Percentiles rank a stretch among this genome's conserved stretches.
These are phyloP conservation scores for Xylocopa sonorina DNA, from an alignment of 1,140 invertebrate species.

Conservation along the genomic window DNA sequence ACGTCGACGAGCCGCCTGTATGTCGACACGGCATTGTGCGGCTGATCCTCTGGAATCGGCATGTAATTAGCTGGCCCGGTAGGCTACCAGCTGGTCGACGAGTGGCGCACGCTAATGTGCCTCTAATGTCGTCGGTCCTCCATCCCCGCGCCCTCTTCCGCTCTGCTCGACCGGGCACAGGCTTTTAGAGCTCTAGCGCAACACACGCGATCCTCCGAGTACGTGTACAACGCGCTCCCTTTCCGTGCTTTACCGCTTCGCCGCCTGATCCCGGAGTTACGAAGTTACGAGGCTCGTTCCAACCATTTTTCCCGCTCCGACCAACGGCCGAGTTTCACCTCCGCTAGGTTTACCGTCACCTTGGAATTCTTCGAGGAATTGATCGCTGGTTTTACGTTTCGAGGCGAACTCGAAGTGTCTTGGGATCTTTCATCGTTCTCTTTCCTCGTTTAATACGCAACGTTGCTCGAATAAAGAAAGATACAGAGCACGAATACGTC, in stretches of 20 bases:
- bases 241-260: constrained; percentile 34
- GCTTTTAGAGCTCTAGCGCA: constrained; percentile 42
- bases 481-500: too few relatives aligned
- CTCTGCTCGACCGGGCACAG: not conserved
- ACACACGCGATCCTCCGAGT: not conserved
- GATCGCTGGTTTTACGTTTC: not conserved
- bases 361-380: not conserved
- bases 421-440: not conserved
- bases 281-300: constrained; percentile 54
- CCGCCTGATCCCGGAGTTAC: constrained; percentile 12
- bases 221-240: not conserved
- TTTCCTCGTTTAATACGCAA: too few relatives aligned
- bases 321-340: constrained; percentile 5
- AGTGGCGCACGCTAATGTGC: constrained; percentile 70
- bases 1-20: constrained; percentile 37
- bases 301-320: constrained; percentile 30
- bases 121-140: constrained; percentile 67
- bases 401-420: not conserved
- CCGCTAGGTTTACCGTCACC: not conserved
- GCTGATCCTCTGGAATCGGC: constrained; percentile 70
- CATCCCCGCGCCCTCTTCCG: constrained; percentile 6
- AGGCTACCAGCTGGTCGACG: constrained; percentile 69
- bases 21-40: constrained; percentile 60
- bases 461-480: too few relatives aligned
- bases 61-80: constrained; percentile 72